Base-by-base conservation (phyloP, 2,888 invertebrate genomes). In the Drosophila aldrichi region DNA sequence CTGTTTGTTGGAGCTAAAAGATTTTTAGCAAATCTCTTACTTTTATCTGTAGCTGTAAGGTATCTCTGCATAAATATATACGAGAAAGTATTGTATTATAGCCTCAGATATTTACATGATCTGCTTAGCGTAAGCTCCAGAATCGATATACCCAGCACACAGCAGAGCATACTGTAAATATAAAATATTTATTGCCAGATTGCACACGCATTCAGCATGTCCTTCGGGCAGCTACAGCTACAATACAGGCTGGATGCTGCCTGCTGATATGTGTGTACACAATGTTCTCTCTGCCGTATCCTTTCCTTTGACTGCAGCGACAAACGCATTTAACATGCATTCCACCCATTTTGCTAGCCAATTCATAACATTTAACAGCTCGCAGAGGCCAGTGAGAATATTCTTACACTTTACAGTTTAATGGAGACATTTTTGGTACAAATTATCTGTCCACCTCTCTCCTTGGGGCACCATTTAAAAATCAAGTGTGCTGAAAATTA, bases 171-270 rank as follows among this genome's bases (percentile, higher is more conserved):
- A 68, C 70, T 69, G 82, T 68, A 82, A 83, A 87, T 70, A 82
- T 82, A 74, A 77, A 84, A 87, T 88, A 87, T 83, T 83, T 87
- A 83, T 87, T 84, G 70, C 74, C 88, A 79, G 88, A 84, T 81
- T 87, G 79, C 76, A 72, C 75, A 86, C 71, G 79, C 84, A 77
- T 71, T 71, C 67, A 60, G 58, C 49, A 43, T 63, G 48, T 70
- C 48, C 57, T 29, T 54, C 62, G 55, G 40, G 41, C 59, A 59
- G 40, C 40, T 44, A 16, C 40, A 55, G 20, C 43, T 22, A 43
- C 43, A 48, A 8, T 63, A 48, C 58, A 43, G n/a, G 38, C 29
- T 25, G 44, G 10, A 12, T 62, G 52, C 46, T 25, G 22, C 46
- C 22, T 44, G 9, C 51, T 61, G 79, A 60, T 64, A 71, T 74